Evolutionary conservation across 2,797 vertebrate genomes (phyloP), one percentile per base, ranked within the genome.

Genomic region (Coilia nasus): DNA sequence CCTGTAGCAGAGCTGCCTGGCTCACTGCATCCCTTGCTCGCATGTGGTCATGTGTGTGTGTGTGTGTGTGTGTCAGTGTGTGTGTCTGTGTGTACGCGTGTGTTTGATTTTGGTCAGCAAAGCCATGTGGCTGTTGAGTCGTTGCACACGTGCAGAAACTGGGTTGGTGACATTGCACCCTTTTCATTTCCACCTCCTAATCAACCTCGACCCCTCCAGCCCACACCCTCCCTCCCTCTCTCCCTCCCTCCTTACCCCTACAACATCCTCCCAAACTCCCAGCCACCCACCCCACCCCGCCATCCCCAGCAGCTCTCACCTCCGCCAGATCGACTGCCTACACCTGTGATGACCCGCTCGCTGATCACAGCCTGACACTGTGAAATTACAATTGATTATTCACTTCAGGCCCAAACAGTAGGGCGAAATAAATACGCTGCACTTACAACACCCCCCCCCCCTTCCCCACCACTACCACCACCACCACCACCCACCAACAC

Each of bases 341-440:
- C 91, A 90, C 90, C 91, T 92, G 90, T 90, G 88, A 62, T 82
- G 89, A 87, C 90, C 88, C 91, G 35, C 59, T 85, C 86, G 86
- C 87, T 86, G 85, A 86, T 84, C 85, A 84, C 80, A 64, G 87
- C 91, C 90, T 90, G 89, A 71, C 85, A 50, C 19, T 92, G 91
- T 91, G 90, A 92, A 94, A 93, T 94, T 86, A 90, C 86, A 91
- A 94, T 94, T 87, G 93, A 95, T 95, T 94, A 94, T 94, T 93
- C 86, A 46, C 85, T 86, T 85, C 75, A 59, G 81, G 67, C 15
- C 71, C 31, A 78, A 78, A 78, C 71, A 78, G 31, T 9, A n/a
- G 17, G 71, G 71, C 31, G 7, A 78, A 78, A 78, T 78, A 78
- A 44, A 78, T 75, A 75, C 0, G 71, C 71, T 44, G 71, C 71